Conservation (phyloP, 2,888 invertebrate species). For the Seira ritae region DNA sequence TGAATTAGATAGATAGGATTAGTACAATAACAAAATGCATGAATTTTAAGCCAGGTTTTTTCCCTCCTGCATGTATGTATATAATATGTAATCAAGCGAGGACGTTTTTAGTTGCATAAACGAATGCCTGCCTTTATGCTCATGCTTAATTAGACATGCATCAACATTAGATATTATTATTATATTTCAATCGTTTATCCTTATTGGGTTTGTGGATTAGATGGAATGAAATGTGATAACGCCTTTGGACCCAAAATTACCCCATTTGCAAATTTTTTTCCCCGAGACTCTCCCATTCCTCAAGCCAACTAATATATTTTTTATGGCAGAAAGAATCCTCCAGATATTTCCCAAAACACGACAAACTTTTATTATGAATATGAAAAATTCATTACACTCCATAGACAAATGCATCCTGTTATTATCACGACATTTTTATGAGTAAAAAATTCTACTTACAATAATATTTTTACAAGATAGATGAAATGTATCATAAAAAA, state of each 20-base stretch:
- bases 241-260: not conserved
- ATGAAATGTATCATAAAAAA: not conserved
- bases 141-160: not conserved
- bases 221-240: not conserved
- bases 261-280: not conserved
- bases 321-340: not conserved
- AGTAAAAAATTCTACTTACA: not conserved
- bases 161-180: not conserved
- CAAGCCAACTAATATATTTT: conserved; percentile 8
- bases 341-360: not conserved
- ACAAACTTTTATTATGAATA: not conserved
- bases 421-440: conserved; percentile 12
- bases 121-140: not conserved
- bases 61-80: too few species aligned
- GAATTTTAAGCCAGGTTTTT: not conserved
- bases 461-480: not conserved
- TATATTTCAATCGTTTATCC: not conserved
- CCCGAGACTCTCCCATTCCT: conserved; percentile 10
- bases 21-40: conserved; percentile 1
- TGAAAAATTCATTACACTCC: not conserved
- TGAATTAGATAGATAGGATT: conserved; percentile 2
- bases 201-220: not conserved
- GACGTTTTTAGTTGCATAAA: too few species aligned
- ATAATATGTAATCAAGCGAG: too few species aligned
- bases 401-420: conserved; percentile 5